Percentiles rank a stretch among this genome's conserved stretches.
These are phyloP conservation scores for Eutolmus rufibarbis DNA, from an alignment of 2,888 invertebrate species.

Conservation along the genomic window DNA sequence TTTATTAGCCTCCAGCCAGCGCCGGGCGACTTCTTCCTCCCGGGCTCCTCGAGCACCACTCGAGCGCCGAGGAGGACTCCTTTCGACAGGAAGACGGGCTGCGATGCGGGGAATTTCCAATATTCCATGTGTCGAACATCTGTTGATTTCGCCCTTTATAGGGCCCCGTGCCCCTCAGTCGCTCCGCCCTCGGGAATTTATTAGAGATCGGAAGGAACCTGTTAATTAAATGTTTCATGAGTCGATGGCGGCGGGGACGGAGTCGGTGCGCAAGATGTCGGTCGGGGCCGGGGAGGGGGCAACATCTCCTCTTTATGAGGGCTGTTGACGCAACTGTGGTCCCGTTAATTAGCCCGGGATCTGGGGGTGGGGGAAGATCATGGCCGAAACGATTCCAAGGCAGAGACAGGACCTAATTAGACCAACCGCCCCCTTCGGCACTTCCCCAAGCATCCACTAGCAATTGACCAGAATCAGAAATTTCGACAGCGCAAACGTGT, in stretches of 20 bases:
- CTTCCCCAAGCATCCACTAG: neutral
- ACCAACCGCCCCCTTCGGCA: neutral
- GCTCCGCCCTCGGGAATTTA: neutral
- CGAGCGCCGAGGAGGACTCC: neutral
- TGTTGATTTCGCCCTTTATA: constrained; percentile 34
- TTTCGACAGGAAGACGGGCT: neutral
- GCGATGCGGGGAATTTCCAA: constrained; percentile 36
- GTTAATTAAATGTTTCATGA: constrained; percentile 35
- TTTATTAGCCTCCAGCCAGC: neutral
- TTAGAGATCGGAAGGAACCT: constrained; percentile 35
- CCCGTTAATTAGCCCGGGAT: neutral
- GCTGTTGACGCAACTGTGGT: constrained; percentile 27
- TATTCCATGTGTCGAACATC: constrained; percentile 40
- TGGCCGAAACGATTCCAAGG: neutral
- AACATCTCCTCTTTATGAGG: constrained; percentile 18
- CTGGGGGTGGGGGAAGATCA: neutral
- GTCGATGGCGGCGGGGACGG: neutral
- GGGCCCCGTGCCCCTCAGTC: neutral
- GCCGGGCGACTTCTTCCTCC: neutral
- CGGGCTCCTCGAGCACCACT: neutral
- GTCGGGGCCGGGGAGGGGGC: neutral
- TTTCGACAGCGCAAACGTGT: neutral
- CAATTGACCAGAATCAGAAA: neutral
- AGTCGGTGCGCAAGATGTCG: neutral
- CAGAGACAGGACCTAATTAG: neutral